Conservation (phyloP, 2,113 vertebrate species). For the Ceuthmochares aereus region DNA sequence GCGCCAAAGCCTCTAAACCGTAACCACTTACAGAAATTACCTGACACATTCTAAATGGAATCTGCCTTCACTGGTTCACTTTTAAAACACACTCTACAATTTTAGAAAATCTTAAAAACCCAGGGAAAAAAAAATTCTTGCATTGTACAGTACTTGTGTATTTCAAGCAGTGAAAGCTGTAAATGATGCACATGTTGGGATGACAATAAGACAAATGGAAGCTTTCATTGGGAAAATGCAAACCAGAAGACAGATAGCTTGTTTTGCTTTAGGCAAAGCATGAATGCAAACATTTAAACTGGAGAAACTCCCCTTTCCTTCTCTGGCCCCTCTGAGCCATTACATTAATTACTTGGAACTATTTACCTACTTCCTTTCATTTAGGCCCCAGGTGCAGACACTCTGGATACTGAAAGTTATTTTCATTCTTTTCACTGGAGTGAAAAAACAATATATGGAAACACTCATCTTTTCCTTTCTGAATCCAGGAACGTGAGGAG, state of each 20-base stretch:
- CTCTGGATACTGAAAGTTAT: constrained; percentile 19
- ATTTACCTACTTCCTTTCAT: constrained; percentile 61
- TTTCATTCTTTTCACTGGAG: constrained; percentile 27
- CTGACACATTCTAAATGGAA: background rate
- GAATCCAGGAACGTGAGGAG: background rate
- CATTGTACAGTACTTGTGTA: background rate
- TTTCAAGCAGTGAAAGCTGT: constrained; percentile 11
- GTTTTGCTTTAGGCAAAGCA: constrained; percentile 65
- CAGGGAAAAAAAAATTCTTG: background rate
- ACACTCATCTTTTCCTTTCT: constrained; percentile 13
- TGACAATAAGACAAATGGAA: constrained; percentile 62
- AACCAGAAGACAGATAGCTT: constrained; percentile 64
- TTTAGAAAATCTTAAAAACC: background rate
- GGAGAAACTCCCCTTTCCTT: constrained; percentile 57
- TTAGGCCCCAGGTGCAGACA: constrained; percentile 58
- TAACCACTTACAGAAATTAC: background rate
- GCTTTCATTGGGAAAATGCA: constrained; percentile 48
- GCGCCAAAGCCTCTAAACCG: background rate
- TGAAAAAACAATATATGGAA: constrained; percentile 24
- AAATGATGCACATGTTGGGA: constrained; percentile 46
- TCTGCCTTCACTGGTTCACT: background rate
- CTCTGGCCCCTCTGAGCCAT: constrained; percentile 54
- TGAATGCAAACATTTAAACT: constrained; percentile 65
- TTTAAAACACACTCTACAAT: background rate
- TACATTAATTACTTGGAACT: constrained; percentile 65